Evolutionary conservation across 2,888 invertebrate species (phyloP).

Genomic region (Amblyjoppa proteus): DNA sequence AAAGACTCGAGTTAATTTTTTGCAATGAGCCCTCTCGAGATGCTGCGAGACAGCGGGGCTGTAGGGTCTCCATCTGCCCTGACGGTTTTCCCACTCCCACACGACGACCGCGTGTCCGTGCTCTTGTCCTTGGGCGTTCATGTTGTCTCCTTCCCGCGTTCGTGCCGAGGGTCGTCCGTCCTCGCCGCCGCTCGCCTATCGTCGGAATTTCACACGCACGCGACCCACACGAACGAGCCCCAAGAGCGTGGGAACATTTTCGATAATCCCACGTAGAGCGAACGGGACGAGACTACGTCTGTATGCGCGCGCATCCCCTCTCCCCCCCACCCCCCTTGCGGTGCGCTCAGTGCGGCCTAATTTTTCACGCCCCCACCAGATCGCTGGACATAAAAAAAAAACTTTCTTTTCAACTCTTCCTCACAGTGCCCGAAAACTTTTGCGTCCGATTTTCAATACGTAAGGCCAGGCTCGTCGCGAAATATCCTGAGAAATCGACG

Average conservation of each 20-base stretch:
- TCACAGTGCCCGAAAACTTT: neutral
- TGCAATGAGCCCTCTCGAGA: slow-evolving; percentile 93
- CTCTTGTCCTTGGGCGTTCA: slow-evolving; percentile 86
- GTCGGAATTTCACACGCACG: slow-evolving; percentile 78
- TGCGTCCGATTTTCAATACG: neutral
- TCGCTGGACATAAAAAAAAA: neutral
- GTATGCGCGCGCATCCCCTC: slow-evolving; percentile 27
- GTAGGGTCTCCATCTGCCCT: slow-evolving; percentile 93
- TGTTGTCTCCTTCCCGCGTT: slow-evolving; percentile 58
- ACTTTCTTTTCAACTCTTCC: neutral
- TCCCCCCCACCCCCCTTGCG: neutral
- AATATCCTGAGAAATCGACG: neutral
- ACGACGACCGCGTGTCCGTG: slow-evolving; percentile 91
- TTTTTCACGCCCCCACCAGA: slow-evolving; percentile 33
- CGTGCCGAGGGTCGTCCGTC: neutral
- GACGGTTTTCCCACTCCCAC: slow-evolving; percentile 92
- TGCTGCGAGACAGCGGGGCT: slow-evolving; percentile 94
- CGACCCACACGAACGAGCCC: slow-evolving; percentile 72
- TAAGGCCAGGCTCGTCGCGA: neutral
- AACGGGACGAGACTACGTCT: slow-evolving; percentile 22
- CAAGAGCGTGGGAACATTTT: slow-evolving; percentile 83
- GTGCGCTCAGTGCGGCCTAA: slow-evolving; percentile 41
- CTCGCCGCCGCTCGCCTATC: slow-evolving; percentile 12
- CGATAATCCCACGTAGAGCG: slow-evolving; percentile 75
- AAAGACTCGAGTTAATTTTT: slow-evolving; percentile 93